Base-by-base conservation (phyloP, 1,140 invertebrate genomes). In the Drosophila gunungcola region DNA sequence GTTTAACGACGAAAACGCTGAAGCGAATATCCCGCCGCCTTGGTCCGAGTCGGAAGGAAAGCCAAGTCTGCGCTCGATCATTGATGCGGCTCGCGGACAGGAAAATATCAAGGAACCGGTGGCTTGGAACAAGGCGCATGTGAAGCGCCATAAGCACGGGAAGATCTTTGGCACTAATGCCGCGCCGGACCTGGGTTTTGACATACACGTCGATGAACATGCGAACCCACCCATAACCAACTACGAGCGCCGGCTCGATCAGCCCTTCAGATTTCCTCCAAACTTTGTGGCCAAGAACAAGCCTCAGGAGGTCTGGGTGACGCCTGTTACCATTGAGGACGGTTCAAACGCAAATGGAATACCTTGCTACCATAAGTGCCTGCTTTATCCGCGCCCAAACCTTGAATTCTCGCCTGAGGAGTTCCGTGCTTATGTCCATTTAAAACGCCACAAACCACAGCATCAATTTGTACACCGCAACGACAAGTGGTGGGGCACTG, bases 101-200 rank as follows among this genome's bases (percentile, higher is more conserved):
- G 94, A 94, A 79, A 93, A 93, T 57, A 76, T 93, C 6, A 94
- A 94, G 43, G 95, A 95, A 86, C 93, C 95, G 13, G 95, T 95
- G n/a, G 93, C 94, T 6, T 96, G 95, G 95, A 94, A 93, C 62
- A 93, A 92, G 86, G 86, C 80, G 6, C 57, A 82, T 51, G 49
- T 62, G 51, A 72, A 92, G 79, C 41, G 65, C 0, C 86, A 93
- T 67, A 91, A 92, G 76, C 56, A 55, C 3, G 70, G 76, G 0
- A 80, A 79, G 27, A 75, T 89, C 27, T 91, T 92, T 61, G 45
- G 29, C 2, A 45, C 51, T 2, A 65, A 53, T 25, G 48, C 51
- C 6, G 21, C 52, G 2, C 53, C 73, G n/a, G 77, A 90, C 12
- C 53, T 81, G 10, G 78, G 68, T 1, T 92, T 92, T 57, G 42